Evolutionary conservation across 2,797 vertebrate genomes (phyloP), one percentile per base, ranked within the genome.

Genomic region (Periophthalmus magnuspinnatus): DNA sequence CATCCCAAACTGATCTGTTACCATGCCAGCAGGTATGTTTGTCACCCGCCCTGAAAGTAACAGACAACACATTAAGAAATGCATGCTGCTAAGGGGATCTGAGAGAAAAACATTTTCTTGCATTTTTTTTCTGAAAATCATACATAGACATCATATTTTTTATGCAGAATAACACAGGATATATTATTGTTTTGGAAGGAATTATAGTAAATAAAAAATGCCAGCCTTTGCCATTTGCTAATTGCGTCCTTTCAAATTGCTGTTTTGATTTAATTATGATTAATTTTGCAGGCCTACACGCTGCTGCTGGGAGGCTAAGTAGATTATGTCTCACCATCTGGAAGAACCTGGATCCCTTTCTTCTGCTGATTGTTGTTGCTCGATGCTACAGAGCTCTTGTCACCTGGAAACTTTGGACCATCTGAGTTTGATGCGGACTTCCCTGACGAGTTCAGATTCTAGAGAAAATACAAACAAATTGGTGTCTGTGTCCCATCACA

Each of bases 1-100:
- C 97, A 99, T 99, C 89, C 98, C 98, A 85, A 99, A 99, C 87
- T 99, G 98, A 93, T 99, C 98, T 66, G 97, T 99, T 91, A 99
- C 97, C 98, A 99, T 99, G 88, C 98, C 98, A 89, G 95, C 93
- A 90, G 98, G 98, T 96, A 99, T 99, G 95, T 99, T 99, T 85
- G 97, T 99, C 93, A 99, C 97, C 89, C 97, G 97, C 86, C 98
- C 98, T 99, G 82, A n/a, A 50, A 33, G 8, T 33, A 68, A 76
- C 81, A 70, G 19, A 72, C 34, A 57, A 48, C 19, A 32, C 50
- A 70, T 75, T 63, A 16, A 32, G 17, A 9, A 47, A 24, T 61
- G 59, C 34, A n/a, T 21, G 19, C 9, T 21, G 38, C 38, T 41
- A 36, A 8, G 38, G 38, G 38, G 36, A 38, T 38, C 28, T 28